Base-by-base conservation (phyloP, 2,888 invertebrate genomes). In the Enchytraeus crypticus region DNA sequence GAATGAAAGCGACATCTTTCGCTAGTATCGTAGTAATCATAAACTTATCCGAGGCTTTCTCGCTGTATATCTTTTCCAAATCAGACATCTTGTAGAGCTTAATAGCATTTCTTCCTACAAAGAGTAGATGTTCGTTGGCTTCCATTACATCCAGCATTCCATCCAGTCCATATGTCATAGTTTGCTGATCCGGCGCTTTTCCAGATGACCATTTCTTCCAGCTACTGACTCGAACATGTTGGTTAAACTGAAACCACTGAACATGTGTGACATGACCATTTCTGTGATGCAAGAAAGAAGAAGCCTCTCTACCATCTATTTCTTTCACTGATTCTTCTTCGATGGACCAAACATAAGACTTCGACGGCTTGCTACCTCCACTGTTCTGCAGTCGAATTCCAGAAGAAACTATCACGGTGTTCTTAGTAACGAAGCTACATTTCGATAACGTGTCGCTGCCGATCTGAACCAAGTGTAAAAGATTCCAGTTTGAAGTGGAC, bases 341-440 rank as follows among this genome's bases (percentile, higher is more conserved):
- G n/a, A n/a, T n/a, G n/a, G n/a, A n/a, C n/a, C n/a, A n/a, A n/a
- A n/a, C n/a, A n/a, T n/a, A n/a, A n/a, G n/a, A n/a, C n/a, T n/a
- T n/a, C n/a, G n/a, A n/a, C n/a, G n/a, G n/a, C n/a, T n/a, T n/a
- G n/a, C n/a, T n/a, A n/a, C n/a, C n/a, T n/a, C n/a, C n/a, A n/a
- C n/a, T n/a, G n/a, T n/a, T n/a, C n/a, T n/a, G n/a, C n/a, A n/a
- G n/a, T n/a, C n/a, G n/a, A n/a, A n/a, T n/a, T n/a, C n/a, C n/a
- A n/a, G n/a, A n/a, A n/a, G n/a, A n/a, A n/a, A n/a, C n/a, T n/a
- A n/a, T n/a, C n/a, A 43, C 14, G 23, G 5, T 34, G 49, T 60
- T 30, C 23, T 59, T 59, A 5, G 54, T 62, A 26, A 67, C 38
- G 53, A 66, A 68, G 26, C 43, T 30, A 55, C 65, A 68, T 51